Evolutionary conservation across 1,140 invertebrate species (phyloP).

Genomic region (Drosophila parabipectinata): DNA sequence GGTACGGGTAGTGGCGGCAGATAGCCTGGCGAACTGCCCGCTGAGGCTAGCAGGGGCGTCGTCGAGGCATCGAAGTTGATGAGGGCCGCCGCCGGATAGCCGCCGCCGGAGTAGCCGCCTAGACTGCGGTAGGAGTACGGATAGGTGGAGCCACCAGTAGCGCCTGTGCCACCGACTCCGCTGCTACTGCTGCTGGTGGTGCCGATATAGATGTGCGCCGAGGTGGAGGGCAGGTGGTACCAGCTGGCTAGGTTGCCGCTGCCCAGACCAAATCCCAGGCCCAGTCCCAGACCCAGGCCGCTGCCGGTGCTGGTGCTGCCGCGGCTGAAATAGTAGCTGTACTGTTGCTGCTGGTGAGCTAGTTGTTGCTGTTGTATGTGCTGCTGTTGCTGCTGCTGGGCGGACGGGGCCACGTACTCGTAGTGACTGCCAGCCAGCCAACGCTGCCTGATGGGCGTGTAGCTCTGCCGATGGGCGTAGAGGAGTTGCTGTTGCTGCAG

Average conservation of each 20-base stretch:
- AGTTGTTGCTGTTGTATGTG: constrained; percentile 47
- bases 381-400: constrained; percentile 40
- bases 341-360: constrained; percentile 40
- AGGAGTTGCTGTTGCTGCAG: constrained; percentile 52
- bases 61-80: constrained; percentile 75
- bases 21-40: constrained; percentile 65
- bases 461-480: constrained; percentile 57
- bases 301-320: constrained; percentile 51
- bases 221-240: constrained; percentile 73
- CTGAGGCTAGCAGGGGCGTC: constrained; percentile 65
- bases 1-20: constrained; percentile 62
- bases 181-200: constrained; percentile 58
- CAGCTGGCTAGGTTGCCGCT: constrained; percentile 72
- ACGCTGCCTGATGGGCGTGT: constrained; percentile 52
- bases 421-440: constrained; percentile 58
- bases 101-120: constrained; percentile 61
- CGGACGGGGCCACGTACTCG: constrained; percentile 31
- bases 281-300: constrained; percentile 62
- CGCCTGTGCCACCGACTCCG: background rate
- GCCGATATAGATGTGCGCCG: constrained; percentile 73
- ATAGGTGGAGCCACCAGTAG: constrained; percentile 24
- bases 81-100: constrained; percentile 69
- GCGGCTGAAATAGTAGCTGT: constrained; percentile 54
- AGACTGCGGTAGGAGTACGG: constrained; percentile 62
- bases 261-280: constrained; percentile 74